Conservation (phyloP, 2,888 invertebrate species). For the Caenorhabditis drosophilae region DNA sequence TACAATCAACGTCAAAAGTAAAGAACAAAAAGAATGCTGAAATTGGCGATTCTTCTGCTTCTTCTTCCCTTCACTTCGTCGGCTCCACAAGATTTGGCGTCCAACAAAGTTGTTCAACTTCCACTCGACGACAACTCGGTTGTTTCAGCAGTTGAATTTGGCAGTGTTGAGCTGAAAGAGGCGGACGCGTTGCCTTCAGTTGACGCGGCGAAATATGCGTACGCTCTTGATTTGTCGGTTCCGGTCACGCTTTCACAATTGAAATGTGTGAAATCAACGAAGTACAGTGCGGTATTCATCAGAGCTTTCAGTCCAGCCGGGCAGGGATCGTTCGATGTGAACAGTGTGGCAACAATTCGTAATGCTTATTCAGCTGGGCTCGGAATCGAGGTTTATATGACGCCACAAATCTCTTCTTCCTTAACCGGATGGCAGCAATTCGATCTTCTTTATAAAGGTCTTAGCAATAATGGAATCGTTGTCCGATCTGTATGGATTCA, state of each 20-base stretch:
- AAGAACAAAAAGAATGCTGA: no score
- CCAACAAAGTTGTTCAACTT: constrained; percentile 11
- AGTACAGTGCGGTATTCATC: constrained; percentile 29
- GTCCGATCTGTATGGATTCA: constrained; percentile 43
- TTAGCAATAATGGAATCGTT: constrained; percentile 28
- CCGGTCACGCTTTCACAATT: constrained; percentile 13
- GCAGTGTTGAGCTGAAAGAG: constrained; percentile 1
- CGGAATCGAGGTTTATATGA: constrained; percentile 50
- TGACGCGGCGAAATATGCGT: constrained; percentile 4
- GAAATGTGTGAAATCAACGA: constrained; percentile 25
- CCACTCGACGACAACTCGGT: constrained; percentile 7
- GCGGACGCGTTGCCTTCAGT: no score
- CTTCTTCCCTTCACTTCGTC: no score
- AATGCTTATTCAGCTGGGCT: constrained; percentile 44
- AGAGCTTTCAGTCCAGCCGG: constrained; percentile 42
- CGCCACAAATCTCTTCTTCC: constrained; percentile 29
- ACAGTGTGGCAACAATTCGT: constrained; percentile 29
- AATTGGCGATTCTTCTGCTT: no score
- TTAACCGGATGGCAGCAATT: constrained; percentile 35
- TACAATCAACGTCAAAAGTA: no score
- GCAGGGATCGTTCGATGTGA: constrained; percentile 39
- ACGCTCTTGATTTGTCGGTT: constrained; percentile 34
- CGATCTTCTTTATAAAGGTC: constrained; percentile 31
- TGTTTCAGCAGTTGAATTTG: constrained; percentile 9
- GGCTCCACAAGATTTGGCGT: constrained; percentile 25